Conservation (phyloP, 2,113 vertebrate species). For the Falco punctatus region DNA sequence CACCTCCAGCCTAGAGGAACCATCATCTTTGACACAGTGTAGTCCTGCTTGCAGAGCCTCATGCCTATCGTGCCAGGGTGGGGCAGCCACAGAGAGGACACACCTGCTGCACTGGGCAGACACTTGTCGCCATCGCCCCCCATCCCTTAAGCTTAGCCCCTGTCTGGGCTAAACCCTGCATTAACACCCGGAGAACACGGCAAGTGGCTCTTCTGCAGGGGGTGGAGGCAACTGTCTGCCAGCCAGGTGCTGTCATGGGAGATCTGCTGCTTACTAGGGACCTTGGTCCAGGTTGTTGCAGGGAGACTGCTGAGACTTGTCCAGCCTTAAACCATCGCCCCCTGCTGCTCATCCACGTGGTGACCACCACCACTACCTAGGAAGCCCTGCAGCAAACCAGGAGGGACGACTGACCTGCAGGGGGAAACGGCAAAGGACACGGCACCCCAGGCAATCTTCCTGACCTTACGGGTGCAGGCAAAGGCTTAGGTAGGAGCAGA, state of each 20-base stretch:
- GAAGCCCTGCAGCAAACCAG: not conserved
- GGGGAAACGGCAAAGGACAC: not conserved
- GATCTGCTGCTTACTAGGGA: not conserved
- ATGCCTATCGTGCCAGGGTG: not conserved
- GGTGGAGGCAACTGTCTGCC: not conserved
- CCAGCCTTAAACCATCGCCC: not conserved
- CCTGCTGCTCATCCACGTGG: not conserved
- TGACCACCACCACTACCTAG: not conserved
- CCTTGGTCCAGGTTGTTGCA: not conserved
- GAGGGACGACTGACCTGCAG: not conserved
- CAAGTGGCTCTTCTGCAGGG: not conserved
- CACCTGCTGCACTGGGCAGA: not conserved
- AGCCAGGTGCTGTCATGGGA: not conserved
- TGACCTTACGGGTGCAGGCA: too few relatives aligned
- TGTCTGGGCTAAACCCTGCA: not conserved
- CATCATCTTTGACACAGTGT: too few relatives aligned
- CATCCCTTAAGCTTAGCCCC: not conserved
- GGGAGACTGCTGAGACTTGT: not conserved
- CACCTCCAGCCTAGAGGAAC: not conserved
- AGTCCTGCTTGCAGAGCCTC: not conserved
- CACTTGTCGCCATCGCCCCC: not conserved
- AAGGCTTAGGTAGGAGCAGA: not conserved
- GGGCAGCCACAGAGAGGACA: not conserved
- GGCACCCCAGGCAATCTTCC: not conserved
- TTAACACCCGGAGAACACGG: not conserved